Base-by-base conservation (phyloP, 2,113 vertebrate species). In the Butorides virescens region DNA sequence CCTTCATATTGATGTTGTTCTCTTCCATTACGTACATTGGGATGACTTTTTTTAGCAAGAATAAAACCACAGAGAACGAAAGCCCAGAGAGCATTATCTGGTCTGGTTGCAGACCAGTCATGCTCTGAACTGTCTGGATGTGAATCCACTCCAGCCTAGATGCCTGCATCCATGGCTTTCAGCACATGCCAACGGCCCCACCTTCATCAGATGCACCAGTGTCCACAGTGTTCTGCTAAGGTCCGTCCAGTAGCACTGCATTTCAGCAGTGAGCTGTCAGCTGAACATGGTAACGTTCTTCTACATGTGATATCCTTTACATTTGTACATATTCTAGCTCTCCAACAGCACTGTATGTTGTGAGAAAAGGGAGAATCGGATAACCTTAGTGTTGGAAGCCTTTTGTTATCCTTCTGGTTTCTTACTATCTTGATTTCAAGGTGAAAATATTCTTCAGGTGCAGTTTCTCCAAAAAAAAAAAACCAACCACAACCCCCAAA, bases 81-180 rank as follows among this genome's bases (percentile, higher is more conserved):
- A 83, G 66, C 15, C 83, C 46, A 34, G 56, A 34, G 26, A 22
- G 4, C 4, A 9, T 50, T 59, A 5, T 4, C 71, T 37, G 55
- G 13, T 47, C 55, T 75, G 47, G 19, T 6, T 86, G 42, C 78
- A 94, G 78, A 52, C 1, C 1, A n/a, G 47, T 44, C 2, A 0
- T 5, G 8, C 47, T 78, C 70, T 11, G 30, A 63, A 42, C 39
- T 2, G 0, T 18, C 67, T 39, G 44, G 17, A 56, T 83, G 42
- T 0, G 0, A 76, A 68, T 19, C 25, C 26, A 4, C 15, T 20
- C 44, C 1, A 1, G 36, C 6, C 34, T 58, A 70, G 70, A 55
- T 22, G 26, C 27, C 19, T 2, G 20, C 20, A 44, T 17, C 37
- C 65, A 6, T 5, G 22, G 65, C 50, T 88, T 78, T n/a, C 46